phyloP scores from a whole-genome alignment of 2,113 vertebrate genomes.

The Pelvicachromis taeniatus region DNA sequence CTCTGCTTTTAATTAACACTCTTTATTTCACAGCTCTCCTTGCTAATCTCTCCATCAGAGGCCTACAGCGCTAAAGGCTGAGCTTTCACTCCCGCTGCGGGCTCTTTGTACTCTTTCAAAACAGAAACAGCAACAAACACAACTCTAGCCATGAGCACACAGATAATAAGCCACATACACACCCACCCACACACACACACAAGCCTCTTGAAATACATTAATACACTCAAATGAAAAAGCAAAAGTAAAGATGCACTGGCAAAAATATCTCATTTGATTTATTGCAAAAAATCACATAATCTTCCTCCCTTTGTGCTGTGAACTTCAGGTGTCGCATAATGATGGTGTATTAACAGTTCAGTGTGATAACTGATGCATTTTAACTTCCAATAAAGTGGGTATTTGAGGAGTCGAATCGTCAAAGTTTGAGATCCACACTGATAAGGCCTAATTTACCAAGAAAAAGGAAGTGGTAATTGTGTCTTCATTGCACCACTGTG shows the following conservation, averaged over 20 bases:
- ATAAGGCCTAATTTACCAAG: conserved; percentile 7
- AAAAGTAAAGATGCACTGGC: conserved; percentile 13
- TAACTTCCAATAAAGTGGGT: conserved; percentile 33
- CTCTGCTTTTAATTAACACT: conserved; percentile 68
- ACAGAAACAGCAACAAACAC: conserved; percentile 39
- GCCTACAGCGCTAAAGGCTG: conserved; percentile 41
- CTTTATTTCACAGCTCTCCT: conserved; percentile 52
- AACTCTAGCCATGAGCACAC: background rate
- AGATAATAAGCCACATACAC: conserved; percentile 16
- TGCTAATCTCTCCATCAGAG: conserved; percentile 61
- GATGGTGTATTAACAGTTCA: conserved; percentile 15
- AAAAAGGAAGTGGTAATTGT: background rate
- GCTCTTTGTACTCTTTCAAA: conserved; percentile 50
- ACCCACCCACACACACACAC: conserved; percentile 1
- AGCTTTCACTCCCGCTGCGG: conserved; percentile 47
- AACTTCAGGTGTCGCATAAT: conserved; percentile 1
- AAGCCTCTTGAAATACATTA: conserved; percentile 25
- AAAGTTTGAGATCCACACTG: conserved; percentile 18
- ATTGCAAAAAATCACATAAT: background rate
- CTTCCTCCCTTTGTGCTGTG: background rate
- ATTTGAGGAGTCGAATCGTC: conserved; percentile 16
- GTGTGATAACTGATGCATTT: conserved; percentile 40
- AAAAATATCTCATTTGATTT: conserved; percentile 46
- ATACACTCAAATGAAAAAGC: conserved; percentile 24
- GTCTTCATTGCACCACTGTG: background rate